Evolutionary conservation across 2,797 vertebrate species (phyloP), one percentile per base, ranked within the genome.

Genomic region (Danio tinwini): DNA sequence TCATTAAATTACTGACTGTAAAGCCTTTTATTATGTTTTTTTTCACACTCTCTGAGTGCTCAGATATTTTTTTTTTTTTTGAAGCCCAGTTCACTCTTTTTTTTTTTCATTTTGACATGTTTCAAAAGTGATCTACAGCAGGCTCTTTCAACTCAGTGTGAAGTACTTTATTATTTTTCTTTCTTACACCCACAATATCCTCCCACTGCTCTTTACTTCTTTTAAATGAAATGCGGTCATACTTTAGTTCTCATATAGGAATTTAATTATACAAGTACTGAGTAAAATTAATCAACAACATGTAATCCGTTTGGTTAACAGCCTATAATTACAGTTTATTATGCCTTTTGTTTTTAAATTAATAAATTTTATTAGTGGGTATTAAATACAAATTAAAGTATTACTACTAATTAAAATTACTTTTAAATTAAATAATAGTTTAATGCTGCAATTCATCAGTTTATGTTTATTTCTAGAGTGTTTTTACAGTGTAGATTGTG

Each of bases 61-160:
- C 17, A 0, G 62, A 55, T 14, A 52, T n/a, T 62, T 45, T 47
- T 45, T 7, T 63, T 58, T 17, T 56, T 10, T 78, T 44, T 39
- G 14, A 72, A 72, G 68, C 77, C 16, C 16, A 37, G 50, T 79
- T 79, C 10, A 64, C 21, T 79, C 17, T 63, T 71, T 64, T 79
- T 17, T 47, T n/a, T 61, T 72, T 40, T 50, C 52, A n/a, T 70
- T 78, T 45, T 79, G 59, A 56, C 59, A 47, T 68, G 40, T 72
- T 64, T 63, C 39, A 72, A 14, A n/a, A 14, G 44, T 59, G 65
- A 61, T 61, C 29, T 50, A 19, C 9, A 6, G 14, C 21, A 29
- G n/a, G 45, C 76, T 69, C 12, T 67, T 69, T 50, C 6, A 69
- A 7, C 3, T n/a, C 49, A 9, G 49, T 16, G 40, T 56, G 40